A percentile compares a stretch with the other conserved stretches of the same genome.
Conservation (phyloP, 2,113 vertebrate species). For the Neopipo cinnamomea region DNA sequence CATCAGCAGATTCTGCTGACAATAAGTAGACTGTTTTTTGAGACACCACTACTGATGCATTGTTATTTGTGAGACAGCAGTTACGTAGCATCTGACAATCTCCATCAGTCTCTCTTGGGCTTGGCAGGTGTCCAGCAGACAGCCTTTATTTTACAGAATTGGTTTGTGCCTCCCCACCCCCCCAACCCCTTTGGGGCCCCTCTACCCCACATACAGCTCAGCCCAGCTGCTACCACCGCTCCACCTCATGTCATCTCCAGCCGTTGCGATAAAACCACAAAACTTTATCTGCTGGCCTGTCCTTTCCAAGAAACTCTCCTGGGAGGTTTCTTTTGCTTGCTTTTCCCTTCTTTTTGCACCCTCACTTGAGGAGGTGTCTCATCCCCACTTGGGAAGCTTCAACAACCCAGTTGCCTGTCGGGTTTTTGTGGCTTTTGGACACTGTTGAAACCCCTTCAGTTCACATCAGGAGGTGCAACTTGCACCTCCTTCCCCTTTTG, state of each 20-base stretch:
- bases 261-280: neutral
- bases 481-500: fast-evolving
- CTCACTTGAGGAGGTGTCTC: neutral
- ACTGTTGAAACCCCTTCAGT: neutral
- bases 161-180: neutral
- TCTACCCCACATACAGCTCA: neutral
- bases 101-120: neutral
- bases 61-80: neutral
- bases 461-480: fast-evolving
- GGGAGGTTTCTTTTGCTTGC: neutral
- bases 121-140: neutral
- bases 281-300: neutral
- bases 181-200: neutral
- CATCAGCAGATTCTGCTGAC: neutral
- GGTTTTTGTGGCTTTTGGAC: fast-evolving
- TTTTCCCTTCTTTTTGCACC: neutral
- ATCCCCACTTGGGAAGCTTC: fast-evolving
- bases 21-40: neutral
- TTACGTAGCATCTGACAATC: neutral
- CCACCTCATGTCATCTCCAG: neutral
- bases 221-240: neutral
- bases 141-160: neutral
- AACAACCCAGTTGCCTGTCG: too few species aligned
- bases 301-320: neutral
- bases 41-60: fast-evolving